Evolutionary conservation across 2,888 invertebrate genomes (phyloP).

Genomic region (Balanococcus diminutus): DNA sequence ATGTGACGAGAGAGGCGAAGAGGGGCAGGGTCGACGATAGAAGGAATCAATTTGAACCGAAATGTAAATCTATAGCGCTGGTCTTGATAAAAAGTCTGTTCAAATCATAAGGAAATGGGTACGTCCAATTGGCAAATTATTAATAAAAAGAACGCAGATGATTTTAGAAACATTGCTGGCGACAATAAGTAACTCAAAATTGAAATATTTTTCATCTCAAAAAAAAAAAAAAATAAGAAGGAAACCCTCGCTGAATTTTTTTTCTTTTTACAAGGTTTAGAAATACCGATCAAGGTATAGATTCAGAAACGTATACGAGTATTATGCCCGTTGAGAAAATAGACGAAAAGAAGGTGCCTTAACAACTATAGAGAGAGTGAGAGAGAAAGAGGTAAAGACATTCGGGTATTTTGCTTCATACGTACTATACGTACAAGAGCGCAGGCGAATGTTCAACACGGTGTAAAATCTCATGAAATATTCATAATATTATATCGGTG

Average conservation of each 20-base stretch:
- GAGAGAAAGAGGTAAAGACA: neutral
- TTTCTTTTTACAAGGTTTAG: neutral
- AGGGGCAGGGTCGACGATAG: no score
- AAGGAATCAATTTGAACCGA: neutral
- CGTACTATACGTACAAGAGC: neutral
- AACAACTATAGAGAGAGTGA: neutral
- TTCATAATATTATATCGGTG: constrained; percentile 37
- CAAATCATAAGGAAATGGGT: neutral
- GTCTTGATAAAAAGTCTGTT: neutral
- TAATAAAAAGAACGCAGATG: neutral
- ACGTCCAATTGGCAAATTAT: neutral
- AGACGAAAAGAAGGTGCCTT: constrained; percentile 1
- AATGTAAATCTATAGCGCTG: neutral
- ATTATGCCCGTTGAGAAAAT: neutral
- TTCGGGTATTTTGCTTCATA: constrained; percentile 13
- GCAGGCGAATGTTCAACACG: constrained; percentile 31
- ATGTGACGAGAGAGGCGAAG: neutral
- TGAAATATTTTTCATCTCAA: neutral
- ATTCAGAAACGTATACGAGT: no score
- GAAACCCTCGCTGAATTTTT: neutral
- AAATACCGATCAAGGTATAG: neutral
- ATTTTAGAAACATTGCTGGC: neutral
- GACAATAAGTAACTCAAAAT: neutral
- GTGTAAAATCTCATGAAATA: constrained; percentile 40
- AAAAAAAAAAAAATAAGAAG: neutral